Evolutionary conservation across 1,140 invertebrate genomes (phyloP).

Genomic region (Ceratosolen fusciceps): DNA sequence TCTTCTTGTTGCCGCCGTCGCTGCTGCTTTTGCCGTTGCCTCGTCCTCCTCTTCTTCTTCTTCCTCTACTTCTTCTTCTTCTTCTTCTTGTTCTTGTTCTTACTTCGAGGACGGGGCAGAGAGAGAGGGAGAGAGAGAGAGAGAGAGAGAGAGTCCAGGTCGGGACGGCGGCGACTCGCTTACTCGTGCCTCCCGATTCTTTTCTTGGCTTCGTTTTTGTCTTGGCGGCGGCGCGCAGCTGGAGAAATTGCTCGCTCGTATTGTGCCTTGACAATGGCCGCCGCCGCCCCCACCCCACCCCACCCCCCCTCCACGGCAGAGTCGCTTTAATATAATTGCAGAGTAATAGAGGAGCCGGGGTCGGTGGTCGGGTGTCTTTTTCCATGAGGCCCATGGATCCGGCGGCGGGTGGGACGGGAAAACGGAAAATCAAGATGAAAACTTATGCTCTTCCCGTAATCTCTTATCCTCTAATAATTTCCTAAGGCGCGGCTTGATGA

Average conservation of each 20-base stretch:
- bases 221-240: slow-evolving; percentile 16
- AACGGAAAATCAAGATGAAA: slow-evolving; percentile 14
- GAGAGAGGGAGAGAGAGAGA: too few species aligned
- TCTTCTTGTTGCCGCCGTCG: too few species aligned
- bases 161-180: background rate
- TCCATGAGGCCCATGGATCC: background rate
- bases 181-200: slow-evolving; percentile 28
- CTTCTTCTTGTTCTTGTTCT: too few species aligned
- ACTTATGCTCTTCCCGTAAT: background rate
- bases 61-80: background rate
- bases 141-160: background rate
- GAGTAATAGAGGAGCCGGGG: slow-evolving; percentile 38
- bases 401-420: background rate
- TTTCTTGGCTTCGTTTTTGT: slow-evolving; percentile 18
- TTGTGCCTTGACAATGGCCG: slow-evolving; percentile 8
- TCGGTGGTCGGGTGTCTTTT: slow-evolving; percentile 20
- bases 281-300: background rate
- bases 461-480: slow-evolving; percentile 9
- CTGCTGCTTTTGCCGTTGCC: background rate
- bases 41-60: background rate
- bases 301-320: too few species aligned
- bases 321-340: slow-evolving; percentile 28
- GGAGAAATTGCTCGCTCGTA: slow-evolving; percentile 36
- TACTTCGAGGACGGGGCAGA: too few species aligned
- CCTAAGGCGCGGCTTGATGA: background rate